These are phyloP conservation scores for Trisateles emortualis DNA, from an alignment of 2,888 invertebrate species.

Conservation along the genomic window DNA sequence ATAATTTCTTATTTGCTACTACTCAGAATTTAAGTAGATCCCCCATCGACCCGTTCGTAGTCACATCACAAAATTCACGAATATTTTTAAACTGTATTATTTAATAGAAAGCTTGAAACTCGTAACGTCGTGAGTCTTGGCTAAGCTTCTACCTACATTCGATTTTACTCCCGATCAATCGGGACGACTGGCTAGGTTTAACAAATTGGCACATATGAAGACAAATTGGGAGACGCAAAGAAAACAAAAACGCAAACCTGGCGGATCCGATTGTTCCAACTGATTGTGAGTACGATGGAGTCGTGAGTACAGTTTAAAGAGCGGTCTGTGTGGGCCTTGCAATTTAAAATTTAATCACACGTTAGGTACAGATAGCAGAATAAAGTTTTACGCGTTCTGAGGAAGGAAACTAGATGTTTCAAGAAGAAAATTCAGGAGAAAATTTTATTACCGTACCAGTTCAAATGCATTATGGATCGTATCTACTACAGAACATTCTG, in stretches of 20 bases:
- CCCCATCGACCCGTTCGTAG: too few species aligned
- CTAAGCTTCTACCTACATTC: not conserved
- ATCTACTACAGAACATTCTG: too few species aligned
- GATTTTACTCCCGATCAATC: not conserved
- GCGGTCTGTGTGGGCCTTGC: constrained; percentile 62
- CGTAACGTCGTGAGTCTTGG: not conserved
- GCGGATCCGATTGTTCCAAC: not conserved
- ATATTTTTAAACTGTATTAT: not conserved
- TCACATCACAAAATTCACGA: too few species aligned
- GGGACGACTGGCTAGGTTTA: not conserved
- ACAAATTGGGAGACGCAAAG: too few species aligned
- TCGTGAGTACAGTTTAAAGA: constrained; percentile 50
- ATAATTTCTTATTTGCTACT: too few species aligned
- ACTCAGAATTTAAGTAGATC: too few species aligned
- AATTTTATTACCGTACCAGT: constrained; percentile 24
- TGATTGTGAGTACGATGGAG: constrained; percentile 17
- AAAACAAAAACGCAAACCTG: not conserved
- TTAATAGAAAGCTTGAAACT: too few species aligned
- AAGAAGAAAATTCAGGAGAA: constrained; percentile 19
- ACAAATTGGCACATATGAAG: not conserved
- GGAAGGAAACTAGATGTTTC: constrained; percentile 22
- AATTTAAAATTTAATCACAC: constrained; percentile 75
- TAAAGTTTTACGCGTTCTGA: constrained; percentile 29
- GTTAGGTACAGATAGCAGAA: constrained; percentile 52
- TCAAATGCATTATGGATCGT: constrained; percentile 21